phyloP scores from a whole-genome alignment of 92 coral and sea anemone genomes.

The Paramuricea clavata region DNA sequence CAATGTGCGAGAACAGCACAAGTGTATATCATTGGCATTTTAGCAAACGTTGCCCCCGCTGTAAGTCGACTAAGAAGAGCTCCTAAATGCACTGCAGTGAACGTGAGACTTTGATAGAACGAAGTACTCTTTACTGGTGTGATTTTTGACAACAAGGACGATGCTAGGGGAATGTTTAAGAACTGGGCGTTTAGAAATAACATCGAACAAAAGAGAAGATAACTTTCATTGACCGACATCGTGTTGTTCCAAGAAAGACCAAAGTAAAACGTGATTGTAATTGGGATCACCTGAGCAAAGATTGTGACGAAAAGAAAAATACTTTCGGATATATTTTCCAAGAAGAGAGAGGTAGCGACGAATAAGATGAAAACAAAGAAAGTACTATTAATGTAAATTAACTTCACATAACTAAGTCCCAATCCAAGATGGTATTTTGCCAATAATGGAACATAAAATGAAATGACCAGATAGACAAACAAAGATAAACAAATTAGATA shows the following conservation, averaged over 20 bases:
- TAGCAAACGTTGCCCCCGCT: background rate
- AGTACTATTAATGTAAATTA: background rate
- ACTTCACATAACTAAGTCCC: background rate
- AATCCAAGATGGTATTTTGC: background rate
- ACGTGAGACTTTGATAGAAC: background rate
- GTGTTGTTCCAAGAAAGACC: background rate
- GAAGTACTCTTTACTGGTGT: background rate
- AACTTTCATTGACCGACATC: background rate
- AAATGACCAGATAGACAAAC: no score
- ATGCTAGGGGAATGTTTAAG: background rate
- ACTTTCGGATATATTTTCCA: background rate
- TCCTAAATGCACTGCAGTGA: background rate
- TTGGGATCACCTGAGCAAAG: background rate
- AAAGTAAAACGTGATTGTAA: background rate
- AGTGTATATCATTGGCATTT: background rate
- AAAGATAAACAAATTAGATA: no score
- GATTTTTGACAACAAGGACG: background rate
- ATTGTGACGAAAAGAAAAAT: background rate
- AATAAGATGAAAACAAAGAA: background rate
- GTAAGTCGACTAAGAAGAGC: background rate
- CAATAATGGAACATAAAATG: background rate
- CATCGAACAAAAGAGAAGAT: background rate
- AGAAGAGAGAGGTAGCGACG: background rate
- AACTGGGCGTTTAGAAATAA: background rate
- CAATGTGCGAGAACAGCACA: background rate